phyloP scores from a whole-genome alignment of 2,113 vertebrate species.

The Clarias batrachus region DNA sequence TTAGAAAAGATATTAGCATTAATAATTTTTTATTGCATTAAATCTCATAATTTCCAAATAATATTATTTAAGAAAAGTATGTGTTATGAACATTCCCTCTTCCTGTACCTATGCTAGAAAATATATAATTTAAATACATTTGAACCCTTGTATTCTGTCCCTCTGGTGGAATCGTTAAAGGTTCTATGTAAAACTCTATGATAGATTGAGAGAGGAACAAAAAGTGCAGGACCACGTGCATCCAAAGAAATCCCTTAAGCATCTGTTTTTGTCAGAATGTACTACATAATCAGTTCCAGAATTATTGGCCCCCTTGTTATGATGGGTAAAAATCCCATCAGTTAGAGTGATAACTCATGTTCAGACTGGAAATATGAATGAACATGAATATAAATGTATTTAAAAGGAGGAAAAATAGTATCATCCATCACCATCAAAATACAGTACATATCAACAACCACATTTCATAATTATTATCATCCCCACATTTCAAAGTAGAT shows the following conservation, averaged over 20 bases:
- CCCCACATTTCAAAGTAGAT: background rate
- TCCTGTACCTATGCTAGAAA: background rate
- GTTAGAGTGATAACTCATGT: background rate
- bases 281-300: background rate
- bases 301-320: background rate
- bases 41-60: background rate
- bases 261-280: background rate
- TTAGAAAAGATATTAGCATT: constrained; percentile 44
- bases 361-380: background rate
- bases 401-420: background rate
- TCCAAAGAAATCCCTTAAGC: background rate
- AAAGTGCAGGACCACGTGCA: background rate
- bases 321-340: background rate
- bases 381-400: background rate
- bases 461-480: background rate
- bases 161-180: background rate
- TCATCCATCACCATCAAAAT: background rate
- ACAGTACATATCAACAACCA: background rate
- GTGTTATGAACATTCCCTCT: background rate
- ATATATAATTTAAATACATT: background rate
- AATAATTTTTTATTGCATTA: background rate
- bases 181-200: background rate
- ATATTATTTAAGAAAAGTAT: background rate
- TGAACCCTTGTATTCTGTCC: background rate
- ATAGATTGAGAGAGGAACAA: background rate